Evolutionary conservation across 2,888 invertebrate genomes (phyloP), one percentile per base, ranked within the genome.

Genomic region (Athripsodes cinereus): DNA sequence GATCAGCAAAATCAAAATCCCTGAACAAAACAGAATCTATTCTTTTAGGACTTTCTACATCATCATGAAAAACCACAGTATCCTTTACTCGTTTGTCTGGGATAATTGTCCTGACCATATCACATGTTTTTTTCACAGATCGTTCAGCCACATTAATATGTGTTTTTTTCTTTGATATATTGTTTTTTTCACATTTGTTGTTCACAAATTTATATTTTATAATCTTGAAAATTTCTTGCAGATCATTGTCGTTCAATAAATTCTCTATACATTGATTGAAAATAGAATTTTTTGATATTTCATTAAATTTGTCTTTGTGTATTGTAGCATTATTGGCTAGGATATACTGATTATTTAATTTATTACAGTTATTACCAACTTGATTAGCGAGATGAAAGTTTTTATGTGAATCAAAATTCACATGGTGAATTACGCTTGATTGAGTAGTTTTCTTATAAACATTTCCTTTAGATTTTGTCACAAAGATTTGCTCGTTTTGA

Each of bases 321-420:
- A 16, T 16, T 13, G 5, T 44, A 5, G 5, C 2, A 44, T 44
- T 16, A 13, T 44, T 44, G 5, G 6, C 3, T 5, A 13, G 44
- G 5, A 13, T 18, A 44, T 13, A 5, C 13, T 44, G n/a, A 44
- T 47, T 47, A 20, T 19, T 20, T 18, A 47, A 8, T 2, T 8
- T 19, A 10, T 47, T 5, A 20, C 8, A 47, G 3, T 47, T 47
- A 20, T 47, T 19, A 3, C 10, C 11, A 6, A 19, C 19, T 47
- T 47, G 26, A 26, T 50, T 50, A 3, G 50, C 50, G 11, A 50
- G 16, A 21, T 22, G 2, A n/a, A 26, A 50, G n/a, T 50, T 22
- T 50, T 50, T 50, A 22, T 50, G 50, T 20, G 50, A 50, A 26
- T 50, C 50, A n/a, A n/a, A 50, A 50, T 50, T 50, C 2, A 26